A percentile compares a stretch with the other conserved stretches of the same genome.
These are phyloP conservation scores for Sinonovacula constricta DNA, from an alignment of 1,140 invertebrate species.

Conservation along the genomic window DNA sequence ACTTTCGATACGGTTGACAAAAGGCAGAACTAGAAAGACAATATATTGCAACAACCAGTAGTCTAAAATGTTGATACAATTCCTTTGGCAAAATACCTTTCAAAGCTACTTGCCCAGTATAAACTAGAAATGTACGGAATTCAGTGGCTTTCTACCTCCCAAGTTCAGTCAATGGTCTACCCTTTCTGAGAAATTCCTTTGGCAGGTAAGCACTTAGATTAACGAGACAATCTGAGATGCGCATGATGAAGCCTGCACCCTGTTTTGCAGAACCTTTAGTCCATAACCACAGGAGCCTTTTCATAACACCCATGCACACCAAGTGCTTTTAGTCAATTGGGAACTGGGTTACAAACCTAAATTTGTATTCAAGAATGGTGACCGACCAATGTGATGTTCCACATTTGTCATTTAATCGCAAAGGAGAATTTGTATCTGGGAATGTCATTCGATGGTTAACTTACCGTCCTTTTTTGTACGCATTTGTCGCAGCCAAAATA, in stretches of 20 bases:
- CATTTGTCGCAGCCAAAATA: conserved; percentile 76
- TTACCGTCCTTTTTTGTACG: conserved; percentile 49
- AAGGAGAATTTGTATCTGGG: conserved; percentile 7
- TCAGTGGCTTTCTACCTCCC: conserved; percentile 1
- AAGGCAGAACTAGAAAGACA: conserved; percentile 43
- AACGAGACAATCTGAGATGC: too few species aligned
- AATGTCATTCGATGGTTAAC: conserved; percentile 45
- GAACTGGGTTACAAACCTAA: conserved; percentile 52
- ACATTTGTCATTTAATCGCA: conserved; percentile 39
- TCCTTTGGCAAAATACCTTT: too few species aligned
- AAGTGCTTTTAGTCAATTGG: conserved; percentile 51
- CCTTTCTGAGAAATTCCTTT: conserved; percentile 5
- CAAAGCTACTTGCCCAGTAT: too few species aligned
- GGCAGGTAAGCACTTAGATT: neutral
- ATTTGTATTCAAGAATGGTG: neutral
- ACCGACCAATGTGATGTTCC: too few species aligned
- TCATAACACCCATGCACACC: conserved; percentile 48
- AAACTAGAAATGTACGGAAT: too few species aligned
- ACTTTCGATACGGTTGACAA: conserved; percentile 29
- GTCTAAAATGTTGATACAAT: too few species aligned
- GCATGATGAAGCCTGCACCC: too few species aligned
- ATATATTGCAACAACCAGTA: too few species aligned
- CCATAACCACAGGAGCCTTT: too few species aligned
- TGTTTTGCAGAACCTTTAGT: too few species aligned
- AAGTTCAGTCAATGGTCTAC: neutral